phyloP scores from a whole-genome alignment of 2,113 vertebrate species.

The Vimba vimba region DNA sequence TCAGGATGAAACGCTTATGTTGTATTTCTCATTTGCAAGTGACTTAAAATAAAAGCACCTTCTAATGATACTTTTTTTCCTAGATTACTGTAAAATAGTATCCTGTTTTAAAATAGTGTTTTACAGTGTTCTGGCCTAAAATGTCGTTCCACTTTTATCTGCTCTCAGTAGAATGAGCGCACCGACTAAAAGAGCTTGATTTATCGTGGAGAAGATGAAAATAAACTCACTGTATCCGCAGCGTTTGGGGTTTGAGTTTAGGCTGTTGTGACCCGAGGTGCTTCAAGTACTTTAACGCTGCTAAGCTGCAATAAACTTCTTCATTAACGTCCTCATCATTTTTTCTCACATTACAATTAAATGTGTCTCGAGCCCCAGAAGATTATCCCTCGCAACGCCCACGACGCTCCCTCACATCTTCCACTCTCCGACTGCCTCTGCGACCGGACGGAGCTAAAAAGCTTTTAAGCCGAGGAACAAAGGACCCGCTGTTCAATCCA shows the following conservation, averaged over 20 bases:
- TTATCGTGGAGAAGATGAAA: no score
- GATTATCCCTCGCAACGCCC: not conserved
- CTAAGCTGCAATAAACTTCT: not conserved
- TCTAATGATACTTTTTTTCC: no score
- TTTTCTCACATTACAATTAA: not conserved
- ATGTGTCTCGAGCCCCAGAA: not conserved
- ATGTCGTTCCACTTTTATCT: not conserved
- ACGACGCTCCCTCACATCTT: not conserved
- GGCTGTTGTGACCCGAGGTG: no score
- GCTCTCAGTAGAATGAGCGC: not conserved
- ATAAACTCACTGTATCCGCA: no score
- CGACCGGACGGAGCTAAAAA: not conserved
- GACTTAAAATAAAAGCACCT: not conserved
- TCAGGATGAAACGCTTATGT: not conserved
- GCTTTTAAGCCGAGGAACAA: conserved; percentile 20
- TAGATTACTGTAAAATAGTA: no score
- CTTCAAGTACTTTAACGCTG: not conserved
- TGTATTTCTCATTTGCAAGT: not conserved
- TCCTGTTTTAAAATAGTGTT: no score
- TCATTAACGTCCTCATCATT: not conserved
- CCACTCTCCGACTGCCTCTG: not conserved
- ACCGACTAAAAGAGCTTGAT: no score
- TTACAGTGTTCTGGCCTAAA: not conserved
- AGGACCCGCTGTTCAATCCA: not conserved
- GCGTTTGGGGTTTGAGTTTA: no score